Percentiles rank a stretch among this genome's conserved stretches.
These are phyloP conservation scores for Mallotus villosus DNA, from an alignment of 2,797 vertebrate genomes.

Conservation along the genomic window DNA sequence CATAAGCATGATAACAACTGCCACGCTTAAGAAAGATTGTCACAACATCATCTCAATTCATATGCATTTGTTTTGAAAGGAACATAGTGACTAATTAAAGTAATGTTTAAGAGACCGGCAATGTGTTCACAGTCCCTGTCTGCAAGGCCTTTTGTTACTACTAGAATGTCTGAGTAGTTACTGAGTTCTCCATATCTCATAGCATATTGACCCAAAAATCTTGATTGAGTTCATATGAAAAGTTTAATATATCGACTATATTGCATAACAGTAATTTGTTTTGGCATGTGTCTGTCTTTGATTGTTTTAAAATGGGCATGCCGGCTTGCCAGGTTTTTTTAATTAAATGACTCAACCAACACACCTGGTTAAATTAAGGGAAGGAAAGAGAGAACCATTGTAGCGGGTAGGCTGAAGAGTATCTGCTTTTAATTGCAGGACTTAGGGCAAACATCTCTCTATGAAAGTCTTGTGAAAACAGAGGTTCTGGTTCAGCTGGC, in stretches of 20 bases:
- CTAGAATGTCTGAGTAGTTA: no score
- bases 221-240: no score
- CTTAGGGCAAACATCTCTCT: slow-evolving; percentile 43
- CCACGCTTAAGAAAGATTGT: slow-evolving; percentile 14
- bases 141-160: no score
- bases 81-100: not conserved
- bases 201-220: no score
- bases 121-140: slow-evolving; percentile 1
- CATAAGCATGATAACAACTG: slow-evolving; percentile 10
- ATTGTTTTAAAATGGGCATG: slow-evolving; percentile 19
- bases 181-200: no score
- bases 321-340: slow-evolving; percentile 13
- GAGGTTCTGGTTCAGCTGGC: slow-evolving; percentile 22
- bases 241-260: not conserved
- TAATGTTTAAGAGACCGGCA: slow-evolving; percentile 7
- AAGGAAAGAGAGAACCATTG: slow-evolving; percentile 24
- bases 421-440: slow-evolving; percentile 45
- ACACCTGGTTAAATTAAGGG: slow-evolving; percentile 36
- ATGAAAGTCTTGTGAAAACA: slow-evolving; percentile 47
- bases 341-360: slow-evolving; percentile 24
- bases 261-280: slow-evolving; percentile 6
- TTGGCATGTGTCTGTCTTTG: slow-evolving; percentile 7
- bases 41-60: slow-evolving; percentile 12
- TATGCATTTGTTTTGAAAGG: slow-evolving; percentile 20
- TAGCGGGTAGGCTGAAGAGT: slow-evolving; percentile 20